Conservation (phyloP, 1,140 invertebrate genomes). For the Ips typographus region DNA sequence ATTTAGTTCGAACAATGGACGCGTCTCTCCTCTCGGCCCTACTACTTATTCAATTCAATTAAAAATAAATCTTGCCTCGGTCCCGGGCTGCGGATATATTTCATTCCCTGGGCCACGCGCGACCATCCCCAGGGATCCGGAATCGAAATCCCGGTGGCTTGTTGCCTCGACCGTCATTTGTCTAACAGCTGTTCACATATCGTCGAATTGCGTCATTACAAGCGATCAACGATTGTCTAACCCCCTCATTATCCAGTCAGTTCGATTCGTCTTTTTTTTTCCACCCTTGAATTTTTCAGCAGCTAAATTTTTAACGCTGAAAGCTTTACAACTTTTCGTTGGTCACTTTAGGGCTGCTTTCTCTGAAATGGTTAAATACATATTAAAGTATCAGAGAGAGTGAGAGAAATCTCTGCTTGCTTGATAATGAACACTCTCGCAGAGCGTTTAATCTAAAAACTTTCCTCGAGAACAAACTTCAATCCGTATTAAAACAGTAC, state of each 20-base stretch:
- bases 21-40: conserved; percentile 8
- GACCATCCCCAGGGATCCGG: conserved; percentile 57
- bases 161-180: conserved; percentile 55
- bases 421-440: conserved; percentile 4
- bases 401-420: not conserved
- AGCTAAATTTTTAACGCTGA: too few relatives aligned
- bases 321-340: too few relatives aligned
- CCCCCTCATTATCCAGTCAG: conserved; percentile 12
- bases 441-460: conserved; percentile 23
- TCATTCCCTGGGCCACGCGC: conserved; percentile 61
- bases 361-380: too few relatives aligned
- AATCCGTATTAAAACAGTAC: conserved; percentile 25
- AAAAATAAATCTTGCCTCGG: conserved; percentile 44
- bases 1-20: conserved; percentile 22
- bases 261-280: not conserved
- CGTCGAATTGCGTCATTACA: conserved; percentile 43
- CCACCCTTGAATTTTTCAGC: too few relatives aligned
- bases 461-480: conserved; percentile 46
- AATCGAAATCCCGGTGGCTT: conserved; percentile 47
- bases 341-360: too few relatives aligned
- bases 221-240: conserved; percentile 26
- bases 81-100: conserved; percentile 48
- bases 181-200: conserved; percentile 52
- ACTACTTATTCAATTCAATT: conserved; percentile 43
- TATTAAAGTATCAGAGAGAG: too few relatives aligned